A percentile compares a stretch with the other conserved stretches of the same genome.
phyloP scores from a whole-genome alignment of 1,140 invertebrate genomes.

The Rhagoletis pomonella region DNA sequence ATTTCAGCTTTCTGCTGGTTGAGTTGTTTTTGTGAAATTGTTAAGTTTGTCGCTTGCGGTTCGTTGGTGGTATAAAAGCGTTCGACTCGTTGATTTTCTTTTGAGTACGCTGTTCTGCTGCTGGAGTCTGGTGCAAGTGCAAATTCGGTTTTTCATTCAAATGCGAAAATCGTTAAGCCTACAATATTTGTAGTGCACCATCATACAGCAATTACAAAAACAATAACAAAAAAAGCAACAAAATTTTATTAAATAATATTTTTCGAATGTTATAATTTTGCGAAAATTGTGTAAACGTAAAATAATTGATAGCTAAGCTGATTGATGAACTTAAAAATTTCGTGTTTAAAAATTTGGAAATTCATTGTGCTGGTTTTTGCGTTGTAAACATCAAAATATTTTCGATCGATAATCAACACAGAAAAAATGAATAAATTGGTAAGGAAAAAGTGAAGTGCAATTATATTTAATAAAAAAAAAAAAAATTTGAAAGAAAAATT shows the following conservation, averaged over 20 bases:
- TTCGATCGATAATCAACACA: not conserved
- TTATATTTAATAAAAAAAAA: not conserved
- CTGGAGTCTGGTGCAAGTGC: conserved; percentile 73
- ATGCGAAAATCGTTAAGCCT: not conserved
- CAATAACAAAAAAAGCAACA: conserved; percentile 66
- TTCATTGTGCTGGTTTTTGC: not conserved
- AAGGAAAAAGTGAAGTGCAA: not conserved
- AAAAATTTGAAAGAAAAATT: no score
- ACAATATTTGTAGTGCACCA: conserved; percentile 52
- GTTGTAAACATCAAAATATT: not conserved
- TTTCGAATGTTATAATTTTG: not conserved
- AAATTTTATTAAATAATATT: conserved; percentile 60
- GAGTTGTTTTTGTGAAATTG: conserved; percentile 46
- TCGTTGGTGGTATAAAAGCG: conserved; percentile 71
- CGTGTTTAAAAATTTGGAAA: not conserved
- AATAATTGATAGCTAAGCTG: no score
- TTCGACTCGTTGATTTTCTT: conserved; percentile 73
- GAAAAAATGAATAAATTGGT: conserved; percentile 45
- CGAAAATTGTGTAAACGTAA: conserved; percentile 12
- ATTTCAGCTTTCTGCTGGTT: not conserved
- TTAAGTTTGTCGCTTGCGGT: conserved; percentile 47
- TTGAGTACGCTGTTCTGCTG: conserved; percentile 70
- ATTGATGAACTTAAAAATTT: no score
- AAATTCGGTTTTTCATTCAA: conserved; percentile 56
- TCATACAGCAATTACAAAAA: conserved; percentile 62